Evolutionary conservation across 2,113 vertebrate species (phyloP).

Genomic region (Chloropsis hardwickii): DNA sequence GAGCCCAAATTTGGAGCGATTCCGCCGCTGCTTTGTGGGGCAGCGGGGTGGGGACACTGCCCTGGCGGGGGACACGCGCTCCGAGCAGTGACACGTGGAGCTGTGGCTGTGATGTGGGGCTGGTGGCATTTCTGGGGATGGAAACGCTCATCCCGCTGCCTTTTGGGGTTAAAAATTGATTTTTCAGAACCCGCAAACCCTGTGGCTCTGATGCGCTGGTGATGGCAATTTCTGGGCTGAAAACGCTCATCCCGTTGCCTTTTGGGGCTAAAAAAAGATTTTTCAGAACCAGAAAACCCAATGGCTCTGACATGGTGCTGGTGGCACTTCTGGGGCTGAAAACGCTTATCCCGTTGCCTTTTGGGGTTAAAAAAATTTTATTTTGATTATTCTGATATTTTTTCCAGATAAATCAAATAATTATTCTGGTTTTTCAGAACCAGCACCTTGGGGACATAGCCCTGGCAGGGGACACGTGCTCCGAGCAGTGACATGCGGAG

Average conservation of each 20-base stretch:
- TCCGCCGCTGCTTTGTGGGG: background rate
- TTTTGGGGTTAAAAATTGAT: background rate
- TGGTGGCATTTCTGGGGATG: background rate
- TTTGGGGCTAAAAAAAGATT: background rate
- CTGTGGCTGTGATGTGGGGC: accelerated
- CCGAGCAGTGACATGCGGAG: background rate
- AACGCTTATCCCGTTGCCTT: background rate
- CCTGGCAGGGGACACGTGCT: background rate
- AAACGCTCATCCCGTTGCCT: background rate
- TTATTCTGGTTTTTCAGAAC: no score
- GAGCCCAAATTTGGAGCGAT: background rate
- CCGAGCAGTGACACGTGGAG: background rate
- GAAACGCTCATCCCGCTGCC: accelerated
- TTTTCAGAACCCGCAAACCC: background rate
- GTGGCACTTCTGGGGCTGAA: no score
- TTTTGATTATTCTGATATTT: no score
- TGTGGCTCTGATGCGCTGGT: accelerated
- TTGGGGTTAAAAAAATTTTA: no score
- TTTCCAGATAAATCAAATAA: no score
- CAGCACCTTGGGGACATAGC: background rate
- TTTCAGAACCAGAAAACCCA: background rate
- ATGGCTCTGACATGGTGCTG: no score
- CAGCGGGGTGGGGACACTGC: background rate
- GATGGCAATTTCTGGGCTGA: accelerated
- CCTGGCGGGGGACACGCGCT: accelerated